These are phyloP conservation scores for Drosophila kepulauana DNA, from an alignment of 1,140 invertebrate species.

Conservation along the genomic window DNA sequence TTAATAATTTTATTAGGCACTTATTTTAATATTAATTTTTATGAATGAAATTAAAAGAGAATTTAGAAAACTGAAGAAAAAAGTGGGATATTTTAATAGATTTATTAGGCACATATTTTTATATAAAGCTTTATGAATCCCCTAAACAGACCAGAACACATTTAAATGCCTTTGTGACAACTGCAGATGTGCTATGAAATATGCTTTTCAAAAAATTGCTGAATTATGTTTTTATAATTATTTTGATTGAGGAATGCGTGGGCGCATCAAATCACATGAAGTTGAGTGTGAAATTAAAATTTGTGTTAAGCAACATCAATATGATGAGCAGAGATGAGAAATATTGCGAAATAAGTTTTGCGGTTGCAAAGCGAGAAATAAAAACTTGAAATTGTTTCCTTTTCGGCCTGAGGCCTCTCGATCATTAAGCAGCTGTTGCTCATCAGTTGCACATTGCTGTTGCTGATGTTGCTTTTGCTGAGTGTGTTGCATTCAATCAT, in stretches of 20 bases:
- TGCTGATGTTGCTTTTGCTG: slow-evolving; percentile 35
- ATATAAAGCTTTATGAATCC: too few relatives aligned
- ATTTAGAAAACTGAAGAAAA: too few relatives aligned
- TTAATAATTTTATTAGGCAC: too few relatives aligned
- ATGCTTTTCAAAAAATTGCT: too few relatives aligned
- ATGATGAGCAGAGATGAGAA: not conserved
- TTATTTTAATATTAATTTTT: too few relatives aligned
- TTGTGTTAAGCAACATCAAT: not conserved
- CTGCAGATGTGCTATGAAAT: too few relatives aligned
- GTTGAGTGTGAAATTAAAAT: slow-evolving; percentile 21
- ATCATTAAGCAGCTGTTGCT: slow-evolving; percentile 81
- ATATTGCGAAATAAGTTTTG: slow-evolving; percentile 19
- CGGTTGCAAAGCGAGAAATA: slow-evolving; percentile 19
- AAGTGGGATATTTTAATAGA: too few relatives aligned
- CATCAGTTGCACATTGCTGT: slow-evolving; percentile 56
- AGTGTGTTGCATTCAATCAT: slow-evolving; percentile 72
- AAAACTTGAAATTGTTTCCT: slow-evolving; percentile 50
- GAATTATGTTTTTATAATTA: too few relatives aligned
- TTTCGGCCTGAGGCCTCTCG: slow-evolving; percentile 56
- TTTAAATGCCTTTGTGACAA: too few relatives aligned
- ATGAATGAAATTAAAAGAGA: too few relatives aligned
- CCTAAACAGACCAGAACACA: too few relatives aligned
- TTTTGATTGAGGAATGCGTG: not conserved
- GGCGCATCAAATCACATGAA: not conserved
- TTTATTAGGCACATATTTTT: too few relatives aligned